Evolutionary conservation across 2,888 invertebrate genomes (phyloP).

Genomic region (Clunio marinus): DNA sequence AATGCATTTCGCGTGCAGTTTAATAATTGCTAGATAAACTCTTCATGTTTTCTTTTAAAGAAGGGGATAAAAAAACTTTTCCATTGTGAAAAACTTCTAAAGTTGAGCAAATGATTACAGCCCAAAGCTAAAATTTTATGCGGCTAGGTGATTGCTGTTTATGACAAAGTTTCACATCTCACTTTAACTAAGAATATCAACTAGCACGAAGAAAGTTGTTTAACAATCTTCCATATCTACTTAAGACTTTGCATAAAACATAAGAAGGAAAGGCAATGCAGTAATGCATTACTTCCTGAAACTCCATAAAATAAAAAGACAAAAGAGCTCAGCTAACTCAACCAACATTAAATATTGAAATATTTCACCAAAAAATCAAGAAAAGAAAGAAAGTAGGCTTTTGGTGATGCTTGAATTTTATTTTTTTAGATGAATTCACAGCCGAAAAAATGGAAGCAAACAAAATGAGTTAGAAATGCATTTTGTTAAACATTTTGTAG

Average conservation of each 20-base stretch:
- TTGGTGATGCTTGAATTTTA: too few species aligned
- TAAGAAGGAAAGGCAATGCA: not conserved
- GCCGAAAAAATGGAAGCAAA: too few species aligned
- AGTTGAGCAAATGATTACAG: not conserved
- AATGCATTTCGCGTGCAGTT: too few species aligned
- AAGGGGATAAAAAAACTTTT: not conserved
- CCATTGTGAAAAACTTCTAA: not conserved
- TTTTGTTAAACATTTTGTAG: too few species aligned
- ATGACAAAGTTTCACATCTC: not conserved
- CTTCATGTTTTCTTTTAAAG: not conserved
- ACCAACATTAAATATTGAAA: not conserved
- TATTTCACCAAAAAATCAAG: not conserved
- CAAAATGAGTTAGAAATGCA: too few species aligned
- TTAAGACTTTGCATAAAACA: not conserved
- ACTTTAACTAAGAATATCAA: not conserved
- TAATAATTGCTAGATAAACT: too few species aligned
- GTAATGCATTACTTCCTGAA: constrained; percentile 18
- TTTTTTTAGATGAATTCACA: too few species aligned
- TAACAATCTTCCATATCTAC: not conserved
- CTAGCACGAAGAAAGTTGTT: not conserved
- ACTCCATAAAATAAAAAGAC: not conserved
- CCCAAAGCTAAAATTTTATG: not conserved
- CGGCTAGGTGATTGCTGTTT: not conserved
- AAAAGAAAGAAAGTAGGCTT: not conserved
- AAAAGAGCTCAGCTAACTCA: constrained; percentile 3